These are phyloP conservation scores for Baryphthengus martii DNA, from an alignment of 2,113 vertebrate species.

Conservation along the genomic window DNA sequence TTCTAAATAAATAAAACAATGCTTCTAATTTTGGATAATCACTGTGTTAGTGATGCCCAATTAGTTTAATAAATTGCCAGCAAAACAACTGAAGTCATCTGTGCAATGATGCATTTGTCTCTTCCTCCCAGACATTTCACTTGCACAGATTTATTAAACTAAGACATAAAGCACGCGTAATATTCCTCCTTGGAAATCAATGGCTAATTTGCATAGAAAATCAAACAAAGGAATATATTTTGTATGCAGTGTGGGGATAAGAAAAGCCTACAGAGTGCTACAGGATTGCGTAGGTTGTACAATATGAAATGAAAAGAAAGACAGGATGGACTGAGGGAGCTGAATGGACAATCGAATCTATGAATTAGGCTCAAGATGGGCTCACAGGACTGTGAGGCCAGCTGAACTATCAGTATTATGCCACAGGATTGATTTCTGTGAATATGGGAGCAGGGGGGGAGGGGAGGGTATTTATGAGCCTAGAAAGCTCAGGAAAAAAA, in stretches of 20 bases:
- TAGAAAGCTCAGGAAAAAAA: not conserved
- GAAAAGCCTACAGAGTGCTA: not conserved
- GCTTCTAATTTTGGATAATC: constrained; percentile 17
- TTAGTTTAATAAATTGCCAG: constrained; percentile 41
- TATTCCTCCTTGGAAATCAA: not conserved
- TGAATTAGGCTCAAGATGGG: not conserved
- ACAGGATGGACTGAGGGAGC: not conserved
- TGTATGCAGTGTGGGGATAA: not conserved
- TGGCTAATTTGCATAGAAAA: not conserved
- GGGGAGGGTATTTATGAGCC: not conserved
- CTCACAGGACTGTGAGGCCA: not conserved
- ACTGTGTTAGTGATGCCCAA: not conserved
- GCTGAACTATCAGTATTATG: not conserved
- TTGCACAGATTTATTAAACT: not conserved
- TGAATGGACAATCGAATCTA: not conserved
- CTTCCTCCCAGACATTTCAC: not conserved
- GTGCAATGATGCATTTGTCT: not conserved
- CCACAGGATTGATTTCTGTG: not conserved
- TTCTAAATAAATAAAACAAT: not conserved
- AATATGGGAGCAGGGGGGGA: not conserved
- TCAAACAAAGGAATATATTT: not conserved
- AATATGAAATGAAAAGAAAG: not conserved
- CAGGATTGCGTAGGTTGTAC: not conserved
- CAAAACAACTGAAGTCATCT: not conserved
- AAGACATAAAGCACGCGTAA: not conserved